Conservation (phyloP, 2,888 invertebrate species). For the Bellardia pandia region DNA sequence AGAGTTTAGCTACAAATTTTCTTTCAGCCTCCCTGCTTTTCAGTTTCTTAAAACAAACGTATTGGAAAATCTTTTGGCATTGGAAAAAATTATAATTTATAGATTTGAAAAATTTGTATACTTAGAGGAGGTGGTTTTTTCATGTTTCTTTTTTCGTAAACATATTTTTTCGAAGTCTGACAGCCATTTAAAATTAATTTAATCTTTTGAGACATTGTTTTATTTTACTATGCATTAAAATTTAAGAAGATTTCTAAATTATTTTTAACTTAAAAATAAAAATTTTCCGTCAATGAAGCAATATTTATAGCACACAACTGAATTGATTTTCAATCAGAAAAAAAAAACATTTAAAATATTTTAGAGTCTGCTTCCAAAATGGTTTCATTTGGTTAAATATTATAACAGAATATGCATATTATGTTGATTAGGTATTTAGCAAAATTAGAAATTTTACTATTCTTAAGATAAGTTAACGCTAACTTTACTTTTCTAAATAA, state of each 20-base stretch:
- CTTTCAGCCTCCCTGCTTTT: constrained; percentile 10
- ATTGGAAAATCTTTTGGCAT: constrained; percentile 11
- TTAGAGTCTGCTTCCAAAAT: background rate
- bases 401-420: too few species aligned
- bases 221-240: background rate
- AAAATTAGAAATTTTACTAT: background rate
- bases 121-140: constrained; percentile 21
- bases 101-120: background rate
- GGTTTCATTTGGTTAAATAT: background rate
- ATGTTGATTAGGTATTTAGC: too few species aligned
- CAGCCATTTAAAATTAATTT: constrained; percentile 35
- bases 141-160: background rate
- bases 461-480: background rate
- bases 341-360: background rate
- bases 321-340: background rate
- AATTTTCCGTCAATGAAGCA: background rate
- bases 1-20: background rate
- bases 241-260: background rate
- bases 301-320: constrained; percentile 13
- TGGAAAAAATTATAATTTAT: constrained; percentile 28
- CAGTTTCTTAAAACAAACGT: background rate
- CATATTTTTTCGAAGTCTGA: background rate
- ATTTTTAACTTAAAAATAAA: background rate
- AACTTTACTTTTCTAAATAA: background rate
- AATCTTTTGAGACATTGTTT: constrained; percentile 30